Base-by-base conservation (phyloP, 53 echinoderm and acorn worm genomes). In the Zoroaster sp. region DNA sequence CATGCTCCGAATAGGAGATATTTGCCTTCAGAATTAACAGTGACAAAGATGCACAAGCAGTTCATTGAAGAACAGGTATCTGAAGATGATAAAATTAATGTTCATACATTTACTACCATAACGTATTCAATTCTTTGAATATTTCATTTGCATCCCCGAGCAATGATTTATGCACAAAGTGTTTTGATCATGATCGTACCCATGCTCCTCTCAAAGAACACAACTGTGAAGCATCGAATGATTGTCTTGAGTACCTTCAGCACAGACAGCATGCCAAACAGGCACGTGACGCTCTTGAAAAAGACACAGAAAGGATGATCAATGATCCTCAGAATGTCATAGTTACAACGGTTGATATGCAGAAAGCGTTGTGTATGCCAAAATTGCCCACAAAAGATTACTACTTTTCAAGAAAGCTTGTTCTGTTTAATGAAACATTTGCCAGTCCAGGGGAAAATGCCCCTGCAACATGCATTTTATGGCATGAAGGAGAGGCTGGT, bases 401-500 rank as follows among this genome's bases (percentile, higher is more conserved):
- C 74, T 91, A 74, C 18, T 91, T 91, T 68, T 91, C 91, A 47
- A 21, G 70, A 75, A 91, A 91, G 67, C 46, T 91, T 9, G 91
- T 87, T 23, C 40, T 91, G 17, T 91, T 92, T 37, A 92, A 92
- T 47, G 92, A 92, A 73, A 92, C 92, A 0, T 92, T 92, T 66
- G 82, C 83, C 15, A 36, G 33, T 43, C 80, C 87, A 30, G 55
- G 38, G 13, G 71, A 80, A 71, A 25, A 80, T 40, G 75, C 73
- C 30, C 88, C 72, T 39, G 28, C 33, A 4, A 38, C 52, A 40
- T 72, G 72, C 34, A 66, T 88, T 4, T 34, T 92, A 9, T 92
- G 88, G 92, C 88, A 92, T 46, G 83, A 92, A 74, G 88, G 21
- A 8, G 75, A 88, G 33, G 83, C 92, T 9, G 92, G 92, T 1